Percentiles rank a stretch among this genome's conserved stretches.
phyloP scores from a whole-genome alignment of 2,113 vertebrate genomes.

The Caranx ignobilis region DNA sequence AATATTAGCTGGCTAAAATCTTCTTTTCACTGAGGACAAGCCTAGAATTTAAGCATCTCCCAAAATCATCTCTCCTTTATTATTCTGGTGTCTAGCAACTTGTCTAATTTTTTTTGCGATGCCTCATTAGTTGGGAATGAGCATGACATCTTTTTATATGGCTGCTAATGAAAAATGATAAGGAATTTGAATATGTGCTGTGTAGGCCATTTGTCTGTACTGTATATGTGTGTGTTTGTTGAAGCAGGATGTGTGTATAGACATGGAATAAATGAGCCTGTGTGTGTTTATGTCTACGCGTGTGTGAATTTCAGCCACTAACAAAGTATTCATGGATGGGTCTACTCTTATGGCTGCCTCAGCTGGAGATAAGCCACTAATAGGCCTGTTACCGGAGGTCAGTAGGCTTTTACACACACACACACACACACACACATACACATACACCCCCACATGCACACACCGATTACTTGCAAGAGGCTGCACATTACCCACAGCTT shows the following conservation, averaged over 20 bases:
- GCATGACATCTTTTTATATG: constrained; percentile 21
- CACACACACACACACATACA: constrained; percentile 31
- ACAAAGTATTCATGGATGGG: constrained; percentile 23
- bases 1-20: neutral
- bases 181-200: neutral
- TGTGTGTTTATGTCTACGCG: neutral
- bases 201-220: neutral
- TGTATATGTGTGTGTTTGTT: neutral
- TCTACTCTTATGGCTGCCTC: constrained; percentile 45
- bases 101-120: neutral
- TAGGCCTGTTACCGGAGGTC: constrained; percentile 63
- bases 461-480: constrained; percentile 65
- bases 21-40: neutral
- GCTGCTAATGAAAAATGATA: constrained; percentile 13
- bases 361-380: constrained; percentile 71
- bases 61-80: neutral
- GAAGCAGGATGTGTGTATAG: neutral
- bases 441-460: constrained; percentile 19
- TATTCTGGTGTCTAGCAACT: neutral
- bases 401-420: constrained; percentile 51
- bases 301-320: constrained; percentile 15
- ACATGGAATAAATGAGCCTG: neutral
- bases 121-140: constrained; percentile 24
- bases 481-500: constrained; percentile 73
- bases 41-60: neutral